These are phyloP conservation scores for Sus cebifrons DNA, from an alignment of 2,797 vertebrate genomes.

Conservation along the genomic window DNA sequence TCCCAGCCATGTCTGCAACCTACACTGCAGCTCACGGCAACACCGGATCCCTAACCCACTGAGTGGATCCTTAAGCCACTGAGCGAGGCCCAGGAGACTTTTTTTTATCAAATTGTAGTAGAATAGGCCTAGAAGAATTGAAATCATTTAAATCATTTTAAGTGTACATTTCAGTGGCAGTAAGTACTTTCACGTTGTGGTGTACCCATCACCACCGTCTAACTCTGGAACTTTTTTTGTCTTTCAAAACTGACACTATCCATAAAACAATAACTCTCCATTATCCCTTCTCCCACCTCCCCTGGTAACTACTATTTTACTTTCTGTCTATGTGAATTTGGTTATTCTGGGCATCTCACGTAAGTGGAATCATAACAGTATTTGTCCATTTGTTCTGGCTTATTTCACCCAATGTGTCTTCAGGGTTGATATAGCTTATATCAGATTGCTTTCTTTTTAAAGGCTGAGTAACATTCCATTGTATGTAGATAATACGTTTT, in stretches of 20 bases:
- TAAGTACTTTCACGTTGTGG: background rate
- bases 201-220: background rate
- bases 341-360: background rate
- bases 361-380: background rate
- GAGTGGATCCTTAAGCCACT: too few species aligned
- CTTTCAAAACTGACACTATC: background rate
- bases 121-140: background rate
- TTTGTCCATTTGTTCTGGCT: constrained; percentile 6
- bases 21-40: too few species aligned
- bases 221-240: background rate
- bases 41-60: too few species aligned
- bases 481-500: background rate
- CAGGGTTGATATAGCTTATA: background rate
- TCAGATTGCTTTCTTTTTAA: background rate
- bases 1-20: too few species aligned
- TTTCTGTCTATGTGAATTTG: background rate
- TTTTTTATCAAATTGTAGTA: background rate
- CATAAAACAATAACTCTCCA: background rate
- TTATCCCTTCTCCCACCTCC: background rate
- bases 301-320: background rate
- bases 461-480: background rate
- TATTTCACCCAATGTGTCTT: background rate
- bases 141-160: background rate
- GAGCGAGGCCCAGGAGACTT: too few species aligned
- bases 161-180: background rate